phyloP scores from a whole-genome alignment of 2,113 vertebrate species.

The Osmerus eperlanus region DNA sequence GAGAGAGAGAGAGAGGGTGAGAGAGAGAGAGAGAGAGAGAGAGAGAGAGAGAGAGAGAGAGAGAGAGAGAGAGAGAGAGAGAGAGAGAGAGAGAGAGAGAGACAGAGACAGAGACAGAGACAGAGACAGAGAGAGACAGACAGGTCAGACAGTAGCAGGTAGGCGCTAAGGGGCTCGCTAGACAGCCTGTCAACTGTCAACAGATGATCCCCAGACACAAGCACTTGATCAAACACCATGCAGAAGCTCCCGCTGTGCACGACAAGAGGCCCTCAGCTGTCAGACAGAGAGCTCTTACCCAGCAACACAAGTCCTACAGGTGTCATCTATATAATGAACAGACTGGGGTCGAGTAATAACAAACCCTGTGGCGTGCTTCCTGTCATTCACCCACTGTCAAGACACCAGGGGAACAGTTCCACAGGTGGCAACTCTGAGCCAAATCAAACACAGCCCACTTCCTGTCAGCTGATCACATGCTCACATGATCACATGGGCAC shows the following conservation, averaged over 20 bases:
- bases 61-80: neutral
- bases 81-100: neutral
- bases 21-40: neutral
- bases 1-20: neutral
- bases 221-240: constrained; percentile 34
- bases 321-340: too few species aligned
- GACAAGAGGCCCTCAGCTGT: neutral
- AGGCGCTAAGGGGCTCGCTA: constrained; percentile 1
- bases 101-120: neutral
- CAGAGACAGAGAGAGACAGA: neutral
- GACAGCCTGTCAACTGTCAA: constrained; percentile 34
- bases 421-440: too few species aligned
- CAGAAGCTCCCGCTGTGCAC: neutral
- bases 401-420: too few species aligned
- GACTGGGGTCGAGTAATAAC: too few species aligned
- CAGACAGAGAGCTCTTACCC: neutral
- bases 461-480: too few species aligned
- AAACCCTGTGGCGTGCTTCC: too few species aligned
- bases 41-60: neutral
- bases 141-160: neutral
- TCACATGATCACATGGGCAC: neutral
- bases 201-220: constrained; percentile 25
- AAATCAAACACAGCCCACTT: too few species aligned
- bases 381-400: too few species aligned
- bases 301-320: too few species aligned